Conservation (phyloP, 2,797 vertebrate genomes). For the Megalops cyprinoides region DNA sequence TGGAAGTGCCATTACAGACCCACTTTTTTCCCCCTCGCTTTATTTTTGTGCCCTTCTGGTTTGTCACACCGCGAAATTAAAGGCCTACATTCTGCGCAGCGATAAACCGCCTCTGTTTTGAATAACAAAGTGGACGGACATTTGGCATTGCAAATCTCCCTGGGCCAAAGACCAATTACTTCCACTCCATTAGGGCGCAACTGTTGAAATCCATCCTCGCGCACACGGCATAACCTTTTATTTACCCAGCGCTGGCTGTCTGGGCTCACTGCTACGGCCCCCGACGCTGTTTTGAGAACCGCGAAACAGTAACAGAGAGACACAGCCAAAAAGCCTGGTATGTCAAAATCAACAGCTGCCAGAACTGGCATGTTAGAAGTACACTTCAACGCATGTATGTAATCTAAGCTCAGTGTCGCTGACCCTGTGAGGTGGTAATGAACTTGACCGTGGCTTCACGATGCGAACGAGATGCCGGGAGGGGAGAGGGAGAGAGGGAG, state of each 20-base stretch:
- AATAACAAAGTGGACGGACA: conserved; percentile 74
- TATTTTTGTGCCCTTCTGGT: conserved; percentile 47
- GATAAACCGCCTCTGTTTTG: conserved; percentile 55
- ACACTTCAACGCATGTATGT: background rate
- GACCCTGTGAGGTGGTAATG: conserved; percentile 37
- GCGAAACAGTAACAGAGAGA: no score
- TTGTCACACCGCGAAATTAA: conserved; percentile 66
- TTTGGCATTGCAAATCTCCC: conserved; percentile 71
- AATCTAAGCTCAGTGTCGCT: background rate
- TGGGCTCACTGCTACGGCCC: conserved; percentile 28
- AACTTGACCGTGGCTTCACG: conserved; percentile 56
- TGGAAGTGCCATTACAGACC: conserved; percentile 68
- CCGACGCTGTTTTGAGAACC: no score
- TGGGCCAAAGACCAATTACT: conserved; percentile 69
- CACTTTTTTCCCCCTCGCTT: conserved; percentile 19
- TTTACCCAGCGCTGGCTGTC: conserved; percentile 38
- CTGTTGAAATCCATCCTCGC: conserved; percentile 54
- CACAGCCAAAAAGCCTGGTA: no score
- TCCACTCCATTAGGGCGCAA: conserved; percentile 77
- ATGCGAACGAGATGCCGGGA: conserved; percentile 45
- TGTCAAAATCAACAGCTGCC: background rate
- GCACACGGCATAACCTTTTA: conserved; percentile 54
- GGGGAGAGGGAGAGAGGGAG: conserved; percentile 17
- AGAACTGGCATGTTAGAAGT: background rate
- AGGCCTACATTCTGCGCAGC: conserved; percentile 41